Percentiles rank a stretch among this genome's conserved stretches.
Evolutionary conservation across 2,797 vertebrate species (phyloP).

Genomic region (Merluccius polli): DNA sequence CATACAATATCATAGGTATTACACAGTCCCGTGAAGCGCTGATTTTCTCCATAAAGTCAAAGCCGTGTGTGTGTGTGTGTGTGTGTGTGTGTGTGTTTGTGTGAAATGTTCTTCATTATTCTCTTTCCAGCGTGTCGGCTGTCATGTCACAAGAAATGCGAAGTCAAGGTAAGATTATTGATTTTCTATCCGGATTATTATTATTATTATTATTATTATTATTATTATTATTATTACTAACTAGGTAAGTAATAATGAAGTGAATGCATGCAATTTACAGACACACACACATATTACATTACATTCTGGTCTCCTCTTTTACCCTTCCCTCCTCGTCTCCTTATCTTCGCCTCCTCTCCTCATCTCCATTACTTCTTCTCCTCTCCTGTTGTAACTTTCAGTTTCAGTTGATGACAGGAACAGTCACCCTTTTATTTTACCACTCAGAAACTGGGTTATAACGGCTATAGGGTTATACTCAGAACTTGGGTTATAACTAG

Average conservation of each 20-base stretch:
- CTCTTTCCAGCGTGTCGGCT: slow-evolving; percentile 58
- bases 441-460: too few relatives aligned
- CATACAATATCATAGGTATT: background rate
- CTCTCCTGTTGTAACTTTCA: background rate
- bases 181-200: background rate
- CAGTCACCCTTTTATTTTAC: background rate
- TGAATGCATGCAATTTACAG: background rate
- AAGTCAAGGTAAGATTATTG: slow-evolving; percentile 65
- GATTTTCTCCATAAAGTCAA: too few relatives aligned
- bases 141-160: slow-evolving; percentile 69
- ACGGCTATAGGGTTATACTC: too few relatives aligned
- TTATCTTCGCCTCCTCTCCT: background rate
- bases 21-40: too few relatives aligned
- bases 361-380: slow-evolving; percentile 36
- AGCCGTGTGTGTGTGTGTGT: too few relatives aligned
- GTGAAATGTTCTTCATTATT: background rate
- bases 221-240: background rate
- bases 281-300: background rate
- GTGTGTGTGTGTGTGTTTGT: too few relatives aligned
- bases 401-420: background rate
- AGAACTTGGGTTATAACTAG: too few relatives aligned
- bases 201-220: background rate
- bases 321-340: too few relatives aligned
- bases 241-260: background rate
- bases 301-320: too few relatives aligned